A percentile compares a stretch with the other conserved stretches of the same genome.
Conservation (phyloP, 2,113 vertebrate species). For the Coptodon bakossiorum region DNA sequence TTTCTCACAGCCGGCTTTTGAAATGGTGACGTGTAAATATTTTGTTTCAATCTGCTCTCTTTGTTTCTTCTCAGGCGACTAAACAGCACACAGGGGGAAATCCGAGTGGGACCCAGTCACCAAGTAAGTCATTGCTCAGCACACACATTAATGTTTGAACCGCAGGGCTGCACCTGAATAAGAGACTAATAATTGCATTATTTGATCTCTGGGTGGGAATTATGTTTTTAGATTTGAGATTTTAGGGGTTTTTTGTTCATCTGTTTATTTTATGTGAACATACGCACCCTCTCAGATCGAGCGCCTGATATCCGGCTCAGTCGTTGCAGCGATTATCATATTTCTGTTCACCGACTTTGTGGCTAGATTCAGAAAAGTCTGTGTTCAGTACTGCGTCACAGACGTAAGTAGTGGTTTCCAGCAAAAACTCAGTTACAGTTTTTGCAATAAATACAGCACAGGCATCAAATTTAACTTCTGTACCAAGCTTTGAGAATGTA, state of each 20-base stretch:
- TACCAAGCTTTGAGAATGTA: neutral
- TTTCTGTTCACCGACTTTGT: neutral
- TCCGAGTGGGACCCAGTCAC: conserved; percentile 97
- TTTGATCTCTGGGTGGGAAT: neutral
- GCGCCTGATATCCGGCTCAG: neutral
- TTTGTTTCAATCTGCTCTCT: conserved; percentile 26
- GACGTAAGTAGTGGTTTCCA: neutral
- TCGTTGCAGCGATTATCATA: neutral
- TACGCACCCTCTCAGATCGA: neutral
- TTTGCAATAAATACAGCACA: neutral
- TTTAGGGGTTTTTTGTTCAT: neutral
- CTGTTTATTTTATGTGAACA: neutral
- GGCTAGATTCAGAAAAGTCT: neutral
- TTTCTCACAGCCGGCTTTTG: neutral
- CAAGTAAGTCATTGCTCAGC: conserved; percentile 77
- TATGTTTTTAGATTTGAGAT: neutral
- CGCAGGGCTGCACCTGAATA: neutral
- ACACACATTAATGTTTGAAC: neutral
- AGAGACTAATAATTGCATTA: neutral
- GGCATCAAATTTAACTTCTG: neutral
- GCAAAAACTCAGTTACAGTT: neutral
- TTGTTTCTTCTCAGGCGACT: conserved; percentile 81
- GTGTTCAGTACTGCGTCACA: neutral
- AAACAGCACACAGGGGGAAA: conserved; percentile 98
- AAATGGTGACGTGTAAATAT: conserved; percentile 13